These are phyloP conservation scores for Dryoscopus gambensis DNA, from an alignment of 2,113 vertebrate species.

Conservation along the genomic window DNA sequence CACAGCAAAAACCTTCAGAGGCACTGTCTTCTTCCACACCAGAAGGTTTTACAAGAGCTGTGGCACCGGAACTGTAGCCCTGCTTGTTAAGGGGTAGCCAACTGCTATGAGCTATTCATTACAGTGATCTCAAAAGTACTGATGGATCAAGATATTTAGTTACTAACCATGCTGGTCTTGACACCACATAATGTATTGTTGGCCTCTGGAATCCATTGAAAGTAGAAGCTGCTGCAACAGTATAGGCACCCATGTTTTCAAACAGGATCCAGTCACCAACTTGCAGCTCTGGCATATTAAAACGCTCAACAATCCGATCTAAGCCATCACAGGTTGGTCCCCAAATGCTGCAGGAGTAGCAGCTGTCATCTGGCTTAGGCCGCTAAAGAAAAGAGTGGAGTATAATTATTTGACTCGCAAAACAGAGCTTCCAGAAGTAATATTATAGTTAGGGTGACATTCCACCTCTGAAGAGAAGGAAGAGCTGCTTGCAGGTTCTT, in stretches of 20 bases:
- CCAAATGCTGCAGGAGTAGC: constrained; percentile 93
- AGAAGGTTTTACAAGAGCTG: background rate
- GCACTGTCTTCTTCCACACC: background rate
- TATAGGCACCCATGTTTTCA: constrained; percentile 98
- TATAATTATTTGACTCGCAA: background rate
- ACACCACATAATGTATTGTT: constrained; percentile 89
- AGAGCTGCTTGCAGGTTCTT: background rate
- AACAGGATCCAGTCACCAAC: constrained; percentile 96
- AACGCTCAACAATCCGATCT: constrained; percentile 91
- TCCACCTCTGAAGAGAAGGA: background rate
- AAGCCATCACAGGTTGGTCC: constrained; percentile 95
- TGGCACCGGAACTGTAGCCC: background rate
- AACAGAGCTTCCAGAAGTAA: background rate
- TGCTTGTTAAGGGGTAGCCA: background rate
- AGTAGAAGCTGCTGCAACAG: constrained; percentile 92
- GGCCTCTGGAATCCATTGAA: constrained; percentile 97
- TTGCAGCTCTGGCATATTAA: constrained; percentile 86
- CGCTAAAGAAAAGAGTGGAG: constrained; percentile 69
- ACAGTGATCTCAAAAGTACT: background rate
- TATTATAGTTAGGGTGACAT: background rate
- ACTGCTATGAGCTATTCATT: background rate
- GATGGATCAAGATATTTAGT: background rate
- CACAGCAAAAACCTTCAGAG: background rate
- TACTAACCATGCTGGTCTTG: constrained; percentile 87
- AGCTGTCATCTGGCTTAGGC: constrained; percentile 88